Evolutionary conservation across 2,113 vertebrate species (phyloP).

Genomic region (Colaptes auratus): DNA sequence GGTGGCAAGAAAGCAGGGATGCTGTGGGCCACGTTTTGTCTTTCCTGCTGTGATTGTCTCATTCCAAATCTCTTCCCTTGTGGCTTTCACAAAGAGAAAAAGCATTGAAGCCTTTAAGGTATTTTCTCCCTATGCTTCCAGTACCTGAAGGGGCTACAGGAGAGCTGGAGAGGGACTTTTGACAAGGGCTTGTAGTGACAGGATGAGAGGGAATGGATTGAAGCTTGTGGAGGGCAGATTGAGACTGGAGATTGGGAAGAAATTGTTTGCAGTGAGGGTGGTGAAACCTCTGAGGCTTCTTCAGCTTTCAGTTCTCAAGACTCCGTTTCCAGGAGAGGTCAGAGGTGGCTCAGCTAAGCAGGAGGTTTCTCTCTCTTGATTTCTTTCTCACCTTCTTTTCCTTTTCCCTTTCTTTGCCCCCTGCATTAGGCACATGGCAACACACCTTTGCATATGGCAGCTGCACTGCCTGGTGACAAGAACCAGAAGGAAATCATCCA

Average conservation of each 20-base stretch:
- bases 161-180: too few species aligned
- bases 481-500: conserved; percentile 65
- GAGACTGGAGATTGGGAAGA: too few species aligned
- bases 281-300: not conserved
- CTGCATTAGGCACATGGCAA: conserved; percentile 65
- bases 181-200: too few species aligned
- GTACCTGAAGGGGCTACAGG: too few species aligned
- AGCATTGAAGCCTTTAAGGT: not conserved
- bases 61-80: not conserved
- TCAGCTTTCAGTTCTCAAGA: not conserved
- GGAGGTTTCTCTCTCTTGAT: not conserved
- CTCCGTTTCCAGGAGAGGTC: not conserved
- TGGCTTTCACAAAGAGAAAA: not conserved
- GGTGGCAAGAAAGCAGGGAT: not conserved
- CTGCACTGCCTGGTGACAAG: conserved; percentile 35
- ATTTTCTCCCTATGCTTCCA: too few species aligned
- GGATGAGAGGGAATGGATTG: too few species aligned
- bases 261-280: too few species aligned
- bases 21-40: not conserved
- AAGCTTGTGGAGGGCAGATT: too few species aligned
- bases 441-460: conserved; percentile 72
- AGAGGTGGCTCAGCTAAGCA: not conserved
- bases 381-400: not conserved
- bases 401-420: not conserved
- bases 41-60: not conserved